Evolutionary conservation across 2,113 vertebrate genomes (phyloP).

Genomic region (Suricata suricatta): DNA sequence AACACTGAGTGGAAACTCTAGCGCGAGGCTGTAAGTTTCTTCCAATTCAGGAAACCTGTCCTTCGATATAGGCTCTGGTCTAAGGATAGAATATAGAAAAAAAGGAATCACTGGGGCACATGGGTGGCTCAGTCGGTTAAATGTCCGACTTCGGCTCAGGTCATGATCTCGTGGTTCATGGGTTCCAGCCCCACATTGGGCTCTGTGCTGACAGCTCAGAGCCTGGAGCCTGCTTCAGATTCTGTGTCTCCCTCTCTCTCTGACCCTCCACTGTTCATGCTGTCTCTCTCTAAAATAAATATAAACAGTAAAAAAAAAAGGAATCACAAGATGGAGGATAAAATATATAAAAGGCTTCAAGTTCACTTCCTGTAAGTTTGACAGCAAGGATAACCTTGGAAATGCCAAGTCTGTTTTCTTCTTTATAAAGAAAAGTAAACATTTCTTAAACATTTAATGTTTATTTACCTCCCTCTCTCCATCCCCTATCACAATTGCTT

Average conservation of each 20-base stretch:
- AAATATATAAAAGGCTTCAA: not conserved
- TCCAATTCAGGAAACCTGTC: constrained; percentile 16
- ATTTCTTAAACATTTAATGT: not conserved
- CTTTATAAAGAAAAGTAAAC: not conserved
- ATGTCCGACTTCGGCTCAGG: no score
- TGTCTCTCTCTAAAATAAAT: no score
- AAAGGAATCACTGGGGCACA: no score
- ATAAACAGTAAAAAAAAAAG: no score
- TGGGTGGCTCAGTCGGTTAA: no score
- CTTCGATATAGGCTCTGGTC: not conserved
- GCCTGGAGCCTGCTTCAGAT: no score
- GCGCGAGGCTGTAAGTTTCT: constrained; percentile 12
- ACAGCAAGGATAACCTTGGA: not conserved
- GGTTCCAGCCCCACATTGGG: no score
- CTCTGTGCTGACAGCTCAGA: no score
- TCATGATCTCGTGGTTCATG: no score
- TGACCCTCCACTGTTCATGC: no score
- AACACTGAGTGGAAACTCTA: constrained; percentile 22
- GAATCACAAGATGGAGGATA: not conserved
- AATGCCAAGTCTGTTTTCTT: not conserved
- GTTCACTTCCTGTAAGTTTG: not conserved
- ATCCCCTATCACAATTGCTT: not conserved
- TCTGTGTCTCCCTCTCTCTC: no score
- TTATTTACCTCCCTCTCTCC: not conserved
- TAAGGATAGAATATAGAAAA: not conserved